Evolutionary conservation across 2,797 vertebrate species (phyloP), one percentile per base, ranked within the genome.

Genomic region (Kryptopterus vitreolus): DNA sequence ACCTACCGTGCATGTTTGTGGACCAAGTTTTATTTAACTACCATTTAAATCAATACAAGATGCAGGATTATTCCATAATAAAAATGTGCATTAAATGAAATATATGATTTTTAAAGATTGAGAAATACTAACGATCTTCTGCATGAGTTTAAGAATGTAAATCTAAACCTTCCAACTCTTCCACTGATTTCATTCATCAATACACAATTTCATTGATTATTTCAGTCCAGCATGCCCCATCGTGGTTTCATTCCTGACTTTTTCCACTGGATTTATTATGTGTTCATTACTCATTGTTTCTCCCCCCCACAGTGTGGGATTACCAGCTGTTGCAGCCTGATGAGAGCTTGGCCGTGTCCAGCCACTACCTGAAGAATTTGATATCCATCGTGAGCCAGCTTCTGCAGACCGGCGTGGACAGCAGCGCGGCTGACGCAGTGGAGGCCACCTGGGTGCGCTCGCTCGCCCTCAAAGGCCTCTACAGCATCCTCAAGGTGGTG

Each of bases 371-470:
- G 77, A 93, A 92, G 86, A 95, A 97, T 83, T 98, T 98, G 65
- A 96, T 95, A 52, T 92, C 95, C 3, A 96, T 99, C 52, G 93
- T 95, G 85, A 96, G 94, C 70, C 95, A 97, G 74, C 92, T 99
- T 2, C 92, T 99, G 77, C 95, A 97, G 84, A 90, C 87, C 70
- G 94, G 88, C 83, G 91, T 95, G 88, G 96, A 98, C 79, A 94
- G 92, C 74, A 91, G 91, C 68, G 93, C 92, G 72, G 38, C 94
- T 0, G 95, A 98, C 79, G 96, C 96, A 0, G 97, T 99, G 86
- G 98, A 99, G 87, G 96, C 96, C 38, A 96, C 96, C 0, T 99
- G 97, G 98, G 96, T 99, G 81, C 91, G 98, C 55, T 98, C 98
- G 0, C 92, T 99, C 0, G 94, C 95, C 35, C 95, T 99, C 0